phyloP scores from a whole-genome alignment of 2,888 invertebrate genomes.

The Clunio marinus region DNA sequence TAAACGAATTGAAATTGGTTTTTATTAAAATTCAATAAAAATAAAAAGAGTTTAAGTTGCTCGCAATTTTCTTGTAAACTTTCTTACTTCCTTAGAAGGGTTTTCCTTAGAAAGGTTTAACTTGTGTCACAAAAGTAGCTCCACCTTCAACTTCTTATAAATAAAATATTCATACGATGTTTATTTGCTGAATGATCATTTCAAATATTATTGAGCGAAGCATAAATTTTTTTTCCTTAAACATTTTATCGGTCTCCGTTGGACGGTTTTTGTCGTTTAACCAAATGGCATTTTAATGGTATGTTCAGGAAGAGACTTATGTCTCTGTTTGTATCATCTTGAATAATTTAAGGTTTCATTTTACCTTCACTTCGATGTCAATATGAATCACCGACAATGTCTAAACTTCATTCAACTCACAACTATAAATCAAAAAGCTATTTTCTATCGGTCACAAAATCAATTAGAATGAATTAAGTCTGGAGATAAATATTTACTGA shows the following conservation, averaged over 20 bases:
- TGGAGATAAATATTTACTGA: not conserved
- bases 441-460: slow-evolving; percentile 13
- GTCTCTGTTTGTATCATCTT: not conserved
- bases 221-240: slow-evolving; percentile 10
- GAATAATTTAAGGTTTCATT: not conserved
- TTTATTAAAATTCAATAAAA: slow-evolving; percentile 22
- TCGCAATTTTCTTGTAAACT: no score
- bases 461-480: slow-evolving; percentile 11
- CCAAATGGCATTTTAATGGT: slow-evolving; percentile 21
- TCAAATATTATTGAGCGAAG: slow-evolving; percentile 8
- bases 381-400: no score
- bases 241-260: slow-evolving; percentile 3
- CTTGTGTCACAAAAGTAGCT: slow-evolving; percentile 16
- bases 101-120: no score
- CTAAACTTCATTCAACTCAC: no score
- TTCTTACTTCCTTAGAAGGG: not conserved
- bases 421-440: slow-evolving; percentile 5
- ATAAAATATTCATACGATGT: slow-evolving; percentile 4
- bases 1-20: not conserved
- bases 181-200: no score
- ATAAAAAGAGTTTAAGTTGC: not conserved
- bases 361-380: not conserved
- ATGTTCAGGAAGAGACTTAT: not conserved
- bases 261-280: not conserved
- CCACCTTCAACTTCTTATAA: not conserved